Conservation (phyloP, 2,888 invertebrate species). For the Drosophila melanosoma region DNA sequence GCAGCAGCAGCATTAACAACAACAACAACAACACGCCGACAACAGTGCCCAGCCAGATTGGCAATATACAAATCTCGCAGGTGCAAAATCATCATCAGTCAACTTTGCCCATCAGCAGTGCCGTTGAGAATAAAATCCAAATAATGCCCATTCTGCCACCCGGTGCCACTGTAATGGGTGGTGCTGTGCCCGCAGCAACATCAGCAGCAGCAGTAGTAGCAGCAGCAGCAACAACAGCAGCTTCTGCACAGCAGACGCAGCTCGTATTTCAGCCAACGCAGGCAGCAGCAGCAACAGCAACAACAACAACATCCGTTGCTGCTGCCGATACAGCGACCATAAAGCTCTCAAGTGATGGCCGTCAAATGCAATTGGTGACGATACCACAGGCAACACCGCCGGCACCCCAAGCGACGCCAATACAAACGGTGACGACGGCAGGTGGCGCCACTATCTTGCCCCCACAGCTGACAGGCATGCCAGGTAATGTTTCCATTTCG, state of each 20-base stretch:
- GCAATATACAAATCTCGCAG: conserved; percentile 85
- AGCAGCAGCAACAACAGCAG: conserved; percentile 22
- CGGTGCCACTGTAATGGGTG: conserved; percentile 75
- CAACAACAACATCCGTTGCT: conserved; percentile 10
- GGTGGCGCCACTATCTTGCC: conserved; percentile 69
- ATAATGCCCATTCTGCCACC: conserved; percentile 84
- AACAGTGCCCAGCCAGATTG: conserved; percentile 85
- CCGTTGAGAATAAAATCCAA: conserved; percentile 85
- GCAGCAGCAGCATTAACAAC: conserved; percentile 10
- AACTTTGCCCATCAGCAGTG: conserved; percentile 75
- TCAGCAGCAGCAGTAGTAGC: conserved; percentile 24
- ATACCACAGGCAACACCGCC: conserved; percentile 69
- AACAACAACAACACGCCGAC: conserved; percentile 59
- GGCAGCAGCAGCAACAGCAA: conserved; percentile 39
- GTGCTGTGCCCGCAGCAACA: conserved; percentile 44
- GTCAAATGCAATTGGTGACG: conserved; percentile 80
- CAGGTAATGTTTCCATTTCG: conserved; percentile 80
- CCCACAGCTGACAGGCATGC: conserved; percentile 73
- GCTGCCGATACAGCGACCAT: conserved; percentile 61
- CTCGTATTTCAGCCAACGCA: conserved; percentile 62
- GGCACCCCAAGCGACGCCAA: conserved; percentile 37
- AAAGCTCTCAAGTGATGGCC: conserved; percentile 71
- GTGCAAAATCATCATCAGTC: conserved; percentile 75
- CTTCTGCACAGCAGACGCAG: conserved; percentile 54
- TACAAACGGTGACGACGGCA: conserved; percentile 50